Evolutionary conservation across 2,888 invertebrate species (phyloP).

Genomic region (Himalopsyche anomala): DNA sequence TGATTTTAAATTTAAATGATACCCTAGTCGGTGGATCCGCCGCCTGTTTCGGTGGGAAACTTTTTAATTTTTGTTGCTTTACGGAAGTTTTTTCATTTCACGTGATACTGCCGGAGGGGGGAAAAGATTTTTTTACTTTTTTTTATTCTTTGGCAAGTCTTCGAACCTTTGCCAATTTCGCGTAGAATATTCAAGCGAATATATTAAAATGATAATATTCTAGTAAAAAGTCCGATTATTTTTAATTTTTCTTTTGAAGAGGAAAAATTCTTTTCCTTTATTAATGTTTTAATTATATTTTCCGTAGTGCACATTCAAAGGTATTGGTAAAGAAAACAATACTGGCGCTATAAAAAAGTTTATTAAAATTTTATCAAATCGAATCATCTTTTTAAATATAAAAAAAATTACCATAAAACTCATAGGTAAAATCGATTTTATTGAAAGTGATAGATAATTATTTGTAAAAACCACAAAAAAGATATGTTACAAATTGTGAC

Average conservation of each 20-base stretch:
- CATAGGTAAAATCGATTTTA: no score
- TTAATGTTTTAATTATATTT: background rate
- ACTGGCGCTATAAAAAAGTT: no score
- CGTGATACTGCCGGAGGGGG: slow-evolving; percentile 9
- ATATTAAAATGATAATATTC: slow-evolving; percentile 40
- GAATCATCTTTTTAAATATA: no score
- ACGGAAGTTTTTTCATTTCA: slow-evolving; percentile 52
- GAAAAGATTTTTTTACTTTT: background rate
- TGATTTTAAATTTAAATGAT: slow-evolving; percentile 64
- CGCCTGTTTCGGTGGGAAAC: slow-evolving; percentile 45
- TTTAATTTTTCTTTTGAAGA: slow-evolving; percentile 19
- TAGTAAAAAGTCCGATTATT: slow-evolving; percentile 15
- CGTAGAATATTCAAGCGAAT: slow-evolving; percentile 29
- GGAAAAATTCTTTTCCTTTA: background rate
- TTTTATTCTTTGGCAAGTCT: background rate
- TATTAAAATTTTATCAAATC: no score
- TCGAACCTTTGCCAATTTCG: slow-evolving; percentile 30
- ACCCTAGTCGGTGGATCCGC: slow-evolving; percentile 36
- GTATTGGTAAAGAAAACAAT: no score
- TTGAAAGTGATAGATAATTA: no score
- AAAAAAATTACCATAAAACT: no score
- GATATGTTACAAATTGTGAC: no score
- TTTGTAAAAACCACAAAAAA: no score
- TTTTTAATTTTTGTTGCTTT: slow-evolving; percentile 61
- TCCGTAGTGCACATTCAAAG: background rate